These are phyloP conservation scores for Saturnia pavonia DNA, from an alignment of 2,888 invertebrate species.

Conservation along the genomic window DNA sequence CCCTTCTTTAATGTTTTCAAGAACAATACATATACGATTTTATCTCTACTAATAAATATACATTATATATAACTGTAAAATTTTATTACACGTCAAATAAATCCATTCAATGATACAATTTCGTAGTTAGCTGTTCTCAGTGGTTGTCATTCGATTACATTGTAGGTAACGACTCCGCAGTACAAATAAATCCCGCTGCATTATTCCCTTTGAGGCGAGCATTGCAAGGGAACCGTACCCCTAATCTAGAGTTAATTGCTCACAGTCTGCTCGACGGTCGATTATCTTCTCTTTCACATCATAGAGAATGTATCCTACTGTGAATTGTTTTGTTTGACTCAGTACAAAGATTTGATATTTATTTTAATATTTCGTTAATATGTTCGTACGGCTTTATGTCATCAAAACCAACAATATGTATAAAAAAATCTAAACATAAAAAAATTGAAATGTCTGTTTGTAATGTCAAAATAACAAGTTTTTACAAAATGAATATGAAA, in stretches of 20 bases:
- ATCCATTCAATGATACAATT: neutral
- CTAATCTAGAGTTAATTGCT: conserved; percentile 61
- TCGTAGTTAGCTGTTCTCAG: conserved; percentile 38
- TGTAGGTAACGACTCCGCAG: conserved; percentile 40
- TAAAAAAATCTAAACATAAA: too few species aligned
- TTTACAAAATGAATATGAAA: too few species aligned
- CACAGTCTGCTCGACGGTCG: conserved; percentile 50
- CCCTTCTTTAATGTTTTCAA: neutral
- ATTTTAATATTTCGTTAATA: neutral
- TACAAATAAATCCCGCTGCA: conserved; percentile 58
- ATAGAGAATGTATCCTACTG: neutral
- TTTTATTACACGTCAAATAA: conserved; percentile 4
- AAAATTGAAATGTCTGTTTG: too few species aligned
- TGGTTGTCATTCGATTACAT: conserved; percentile 57
- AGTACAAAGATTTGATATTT: neutral
- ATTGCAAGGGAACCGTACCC: conserved; percentile 48
- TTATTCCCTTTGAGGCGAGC: conserved; percentile 47
- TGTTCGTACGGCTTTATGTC: neutral
- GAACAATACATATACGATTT: neutral
- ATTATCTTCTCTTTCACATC: conserved; percentile 41
- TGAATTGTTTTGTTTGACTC: neutral
- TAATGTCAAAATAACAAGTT: too few species aligned
- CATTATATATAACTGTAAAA: neutral
- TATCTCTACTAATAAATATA: neutral
- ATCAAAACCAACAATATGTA: too few species aligned